phyloP scores from a whole-genome alignment of 2,797 vertebrate genomes.

The Oceanodroma leucorhoa region DNA sequence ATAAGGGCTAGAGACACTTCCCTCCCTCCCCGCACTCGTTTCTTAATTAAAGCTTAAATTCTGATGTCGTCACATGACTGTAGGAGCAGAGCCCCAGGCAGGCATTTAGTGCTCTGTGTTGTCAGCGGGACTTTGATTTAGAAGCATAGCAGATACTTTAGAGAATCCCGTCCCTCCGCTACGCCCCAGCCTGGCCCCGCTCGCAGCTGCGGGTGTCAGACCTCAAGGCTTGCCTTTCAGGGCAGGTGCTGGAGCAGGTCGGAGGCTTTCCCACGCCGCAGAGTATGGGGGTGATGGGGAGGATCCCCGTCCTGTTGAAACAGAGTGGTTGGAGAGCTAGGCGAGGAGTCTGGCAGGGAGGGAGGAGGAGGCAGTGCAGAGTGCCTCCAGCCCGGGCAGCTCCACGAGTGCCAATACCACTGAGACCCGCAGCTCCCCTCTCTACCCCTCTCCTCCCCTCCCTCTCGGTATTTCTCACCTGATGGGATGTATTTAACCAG shows the following conservation, averaged over 20 bases:
- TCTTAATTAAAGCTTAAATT: slow-evolving; percentile 66
- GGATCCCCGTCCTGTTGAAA: background rate
- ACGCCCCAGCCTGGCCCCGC: background rate
- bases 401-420: background rate
- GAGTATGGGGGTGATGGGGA: background rate
- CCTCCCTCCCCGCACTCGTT: background rate
- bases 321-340: background rate
- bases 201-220: background rate
- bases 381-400: background rate
- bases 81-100: slow-evolving; percentile 46
- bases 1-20: background rate
- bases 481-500: slow-evolving; percentile 1
- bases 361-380: background rate
- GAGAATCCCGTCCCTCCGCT: background rate
- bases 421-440: background rate
- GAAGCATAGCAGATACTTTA: background rate
- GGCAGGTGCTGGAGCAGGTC: background rate
- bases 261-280: background rate
- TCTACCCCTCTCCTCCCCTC: background rate
- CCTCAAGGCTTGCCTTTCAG: background rate
- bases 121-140: slow-evolving; percentile 36
- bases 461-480: background rate
- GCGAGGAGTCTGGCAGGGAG: background rate
- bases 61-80: slow-evolving; percentile 3
- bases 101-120: slow-evolving; percentile 13